Base-by-base conservation (phyloP, 2,797 vertebrate species). In the Channa striata region DNA sequence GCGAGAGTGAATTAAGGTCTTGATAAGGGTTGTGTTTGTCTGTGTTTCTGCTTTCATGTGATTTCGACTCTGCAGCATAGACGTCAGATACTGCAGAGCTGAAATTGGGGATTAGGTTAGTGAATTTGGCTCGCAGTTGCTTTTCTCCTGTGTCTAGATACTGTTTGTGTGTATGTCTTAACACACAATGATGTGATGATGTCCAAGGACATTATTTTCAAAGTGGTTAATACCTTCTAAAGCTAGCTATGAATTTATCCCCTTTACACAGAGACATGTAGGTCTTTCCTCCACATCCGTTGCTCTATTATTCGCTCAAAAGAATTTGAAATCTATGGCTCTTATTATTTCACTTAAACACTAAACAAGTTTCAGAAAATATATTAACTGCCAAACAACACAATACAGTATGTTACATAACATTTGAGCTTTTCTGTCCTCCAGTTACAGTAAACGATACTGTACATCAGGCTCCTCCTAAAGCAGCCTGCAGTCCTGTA, bases 71-170 rank as follows among this genome's bases (percentile, higher is more conserved):
- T 83, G 82, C 80, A 74, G 79, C 25, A 62, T 69, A 21, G 64
- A 81, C 74, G 21, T 10, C 76, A 82, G 68, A 85, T 72, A 76
- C 83, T 77, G 80, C 75, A 80, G 84, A 74, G 63, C 77, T 63
- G 77, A 77, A 30, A 72, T 72, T 63, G 64, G 53, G 81, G 87
- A 92, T 91, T 91, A 91, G 72, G 52, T 82, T 74, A 46, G 63
- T 68, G 72, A 81, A 87, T 90, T 85, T 88, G 86, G 83, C 84
- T 89, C 44, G 0, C 59, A 58, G 75, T 77, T 49, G 70, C 77
- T 73, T 88, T 82, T 89, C 81, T 86, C 69, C 86, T 59, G 47
- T 60, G 59, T 65, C 69, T 79, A 44, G 67, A 49, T 64, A 36
- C 72, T 66, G 56, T 64, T 20, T 74, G 62, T 65, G 54, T 37